These are phyloP conservation scores for Schizotus pectinicornis DNA, from an alignment of 2,888 invertebrate genomes.

Conservation along the genomic window DNA sequence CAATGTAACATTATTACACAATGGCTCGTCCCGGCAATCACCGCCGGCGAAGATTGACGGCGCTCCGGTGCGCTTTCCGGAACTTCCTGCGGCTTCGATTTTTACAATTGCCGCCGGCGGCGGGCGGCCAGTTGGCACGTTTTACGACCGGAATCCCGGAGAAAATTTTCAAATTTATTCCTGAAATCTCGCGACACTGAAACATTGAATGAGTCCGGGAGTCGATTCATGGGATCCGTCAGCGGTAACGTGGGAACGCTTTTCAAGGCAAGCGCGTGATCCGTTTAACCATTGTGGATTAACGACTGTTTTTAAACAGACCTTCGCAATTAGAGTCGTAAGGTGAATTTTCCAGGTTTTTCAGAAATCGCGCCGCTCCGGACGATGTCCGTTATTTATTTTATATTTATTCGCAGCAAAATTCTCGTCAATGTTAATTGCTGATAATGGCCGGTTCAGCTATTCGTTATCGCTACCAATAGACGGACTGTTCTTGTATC, in stretches of 20 bases:
- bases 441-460: slow-evolving; percentile 48
- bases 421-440: slow-evolving; percentile 56
- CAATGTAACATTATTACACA: slow-evolving; percentile 9
- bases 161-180: not conserved
- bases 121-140: too few relatives aligned
- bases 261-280: slow-evolving; percentile 33
- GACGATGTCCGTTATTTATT: slow-evolving; percentile 46
- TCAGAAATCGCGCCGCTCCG: slow-evolving; percentile 30
- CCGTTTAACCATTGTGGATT: slow-evolving; percentile 32
- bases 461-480: slow-evolving; percentile 47
- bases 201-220: not conserved
- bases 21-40: not conserved
- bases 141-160: too few relatives aligned
- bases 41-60: too few relatives aligned
- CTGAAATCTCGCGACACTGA: not conserved
- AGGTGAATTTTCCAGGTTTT: slow-evolving; percentile 35
- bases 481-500: slow-evolving; percentile 23
- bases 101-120: too few relatives aligned
- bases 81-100: too few relatives aligned
- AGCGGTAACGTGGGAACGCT: slow-evolving; percentile 42
- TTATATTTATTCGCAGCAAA: slow-evolving; percentile 54
- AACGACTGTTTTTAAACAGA: slow-evolving; percentile 22
- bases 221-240: not conserved
- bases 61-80: too few relatives aligned
- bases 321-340: slow-evolving; percentile 34